A percentile compares a stretch with the other conserved stretches of the same genome.
Evolutionary conservation across 1,140 invertebrate genomes (phyloP).

Genomic region (Diorhabda sublineata): DNA sequence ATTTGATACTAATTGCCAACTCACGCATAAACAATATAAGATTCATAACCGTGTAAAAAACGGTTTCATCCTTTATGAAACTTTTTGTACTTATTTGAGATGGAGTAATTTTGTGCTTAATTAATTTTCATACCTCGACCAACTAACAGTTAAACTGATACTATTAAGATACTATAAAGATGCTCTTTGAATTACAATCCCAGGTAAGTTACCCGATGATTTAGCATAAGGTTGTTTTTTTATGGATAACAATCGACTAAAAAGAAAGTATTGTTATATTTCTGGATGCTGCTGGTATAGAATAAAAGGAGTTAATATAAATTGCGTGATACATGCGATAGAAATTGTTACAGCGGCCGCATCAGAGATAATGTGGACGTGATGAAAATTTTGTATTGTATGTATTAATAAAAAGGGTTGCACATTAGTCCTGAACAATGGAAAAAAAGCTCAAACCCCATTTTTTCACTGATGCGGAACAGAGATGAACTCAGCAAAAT

Average conservation of each 20-base stretch:
- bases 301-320: slow-evolving; percentile 7
- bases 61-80: slow-evolving; percentile 10
- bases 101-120: slow-evolving; percentile 14
- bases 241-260: background rate
- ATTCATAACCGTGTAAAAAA: slow-evolving; percentile 14
- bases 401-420: slow-evolving; percentile 18
- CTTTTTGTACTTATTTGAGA: slow-evolving; percentile 11
- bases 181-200: slow-evolving; percentile 8
- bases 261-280: slow-evolving; percentile 19
- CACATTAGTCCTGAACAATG: slow-evolving; percentile 13
- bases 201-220: slow-evolving; percentile 11
- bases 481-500: slow-evolving; percentile 1
- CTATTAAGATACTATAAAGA: slow-evolving; percentile 13
- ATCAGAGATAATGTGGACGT: slow-evolving; percentile 14
- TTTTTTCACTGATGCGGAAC: slow-evolving; percentile 6
- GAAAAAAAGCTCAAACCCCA: slow-evolving; percentile 10
- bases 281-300: slow-evolving; percentile 10
- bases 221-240: background rate
- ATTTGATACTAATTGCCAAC: background rate
- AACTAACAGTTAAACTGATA: slow-evolving; percentile 8
- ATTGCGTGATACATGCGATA: slow-evolving; percentile 18
- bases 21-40: slow-evolving; percentile 11
- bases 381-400: slow-evolving; percentile 20
- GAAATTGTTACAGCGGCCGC: background rate
- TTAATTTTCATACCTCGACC: slow-evolving; percentile 12